Evolutionary conservation across 2,888 invertebrate species (phyloP).

Genomic region (Myathropa florea): DNA sequence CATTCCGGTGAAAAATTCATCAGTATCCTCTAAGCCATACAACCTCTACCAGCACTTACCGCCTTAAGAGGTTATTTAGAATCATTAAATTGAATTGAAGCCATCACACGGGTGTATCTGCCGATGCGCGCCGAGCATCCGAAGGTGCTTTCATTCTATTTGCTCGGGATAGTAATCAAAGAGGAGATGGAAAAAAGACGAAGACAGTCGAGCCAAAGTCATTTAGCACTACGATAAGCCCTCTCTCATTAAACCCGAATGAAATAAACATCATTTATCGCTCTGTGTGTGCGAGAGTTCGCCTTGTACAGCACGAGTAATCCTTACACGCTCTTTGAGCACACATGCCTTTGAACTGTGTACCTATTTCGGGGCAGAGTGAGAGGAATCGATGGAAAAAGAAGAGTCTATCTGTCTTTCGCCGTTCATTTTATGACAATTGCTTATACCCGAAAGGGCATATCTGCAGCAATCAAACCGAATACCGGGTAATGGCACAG

Average conservation of each 20-base stretch:
- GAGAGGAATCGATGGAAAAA: constrained; percentile 1
- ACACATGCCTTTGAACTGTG: neutral
- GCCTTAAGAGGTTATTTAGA: constrained; percentile 61
- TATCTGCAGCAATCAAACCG: constrained; percentile 63
- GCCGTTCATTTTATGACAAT: constrained; percentile 62
- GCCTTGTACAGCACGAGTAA: neutral
- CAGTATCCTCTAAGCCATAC: constrained; percentile 63
- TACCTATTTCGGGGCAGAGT: constrained; percentile 1
- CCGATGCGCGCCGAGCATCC: constrained; percentile 24
- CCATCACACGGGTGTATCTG: constrained; percentile 29
- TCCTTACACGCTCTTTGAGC: neutral
- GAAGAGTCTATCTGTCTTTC: constrained; percentile 20
- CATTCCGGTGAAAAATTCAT: constrained; percentile 40
- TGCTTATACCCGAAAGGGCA: constrained; percentile 56
- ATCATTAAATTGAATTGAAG: constrained; percentile 65
- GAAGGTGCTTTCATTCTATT: constrained; percentile 36
- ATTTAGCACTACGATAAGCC: constrained; percentile 62
- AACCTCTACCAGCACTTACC: constrained; percentile 57
- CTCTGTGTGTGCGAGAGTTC: neutral
- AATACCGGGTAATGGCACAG: constrained; percentile 42
- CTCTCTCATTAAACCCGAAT: constrained; percentile 58
- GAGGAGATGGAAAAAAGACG: neutral
- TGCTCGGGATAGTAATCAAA: constrained; percentile 42
- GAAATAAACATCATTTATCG: constrained; percentile 60
- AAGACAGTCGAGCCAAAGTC: constrained; percentile 52